Evolutionary conservation across 2,888 invertebrate genomes (phyloP).

Genomic region (Amblyteles armatorius): DNA sequence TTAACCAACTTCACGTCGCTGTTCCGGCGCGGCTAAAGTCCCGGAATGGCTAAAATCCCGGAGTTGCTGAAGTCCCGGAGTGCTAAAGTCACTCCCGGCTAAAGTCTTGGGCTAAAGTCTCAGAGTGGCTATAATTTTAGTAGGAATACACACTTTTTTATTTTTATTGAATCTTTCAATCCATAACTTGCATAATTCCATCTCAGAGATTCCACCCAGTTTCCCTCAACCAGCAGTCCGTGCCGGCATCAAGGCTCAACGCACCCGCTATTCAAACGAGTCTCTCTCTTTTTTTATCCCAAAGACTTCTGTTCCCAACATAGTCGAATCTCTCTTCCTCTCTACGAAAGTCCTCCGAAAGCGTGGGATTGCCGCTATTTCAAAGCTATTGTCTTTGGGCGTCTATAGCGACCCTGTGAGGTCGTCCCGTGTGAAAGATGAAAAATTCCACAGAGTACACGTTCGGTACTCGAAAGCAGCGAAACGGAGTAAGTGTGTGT

Average conservation of each 20-base stretch:
- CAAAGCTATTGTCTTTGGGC: neutral
- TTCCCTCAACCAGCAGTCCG: neutral
- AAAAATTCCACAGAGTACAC: constrained; percentile 53
- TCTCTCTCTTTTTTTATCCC: constrained; percentile 24
- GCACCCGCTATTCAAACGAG: constrained; percentile 11
- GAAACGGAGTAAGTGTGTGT: constrained; percentile 1
- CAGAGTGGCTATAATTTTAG: too few relatives aligned
- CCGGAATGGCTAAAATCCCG: too few relatives aligned
- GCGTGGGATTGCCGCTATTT: constrained; percentile 56
- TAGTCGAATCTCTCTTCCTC: constrained; percentile 1
- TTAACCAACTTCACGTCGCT: too few relatives aligned
- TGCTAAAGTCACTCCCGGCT: too few relatives aligned
- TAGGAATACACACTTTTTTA: too few relatives aligned
- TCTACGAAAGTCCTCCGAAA: constrained; percentile 50
- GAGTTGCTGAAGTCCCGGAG: too few relatives aligned
- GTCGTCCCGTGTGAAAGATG: constrained; percentile 47
- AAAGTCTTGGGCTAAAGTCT: too few relatives aligned
- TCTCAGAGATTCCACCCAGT: neutral
- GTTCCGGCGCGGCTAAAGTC: too few relatives aligned
- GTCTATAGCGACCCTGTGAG: constrained; percentile 11
- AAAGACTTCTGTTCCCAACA: constrained; percentile 22
- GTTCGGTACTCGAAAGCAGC: constrained; percentile 32
- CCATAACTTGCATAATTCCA: neutral
- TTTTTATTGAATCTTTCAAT: neutral
- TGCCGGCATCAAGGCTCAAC: neutral